These are phyloP conservation scores for Spea multiplicata DNA, from an alignment of 2,113 vertebrate species.

Conservation along the genomic window DNA sequence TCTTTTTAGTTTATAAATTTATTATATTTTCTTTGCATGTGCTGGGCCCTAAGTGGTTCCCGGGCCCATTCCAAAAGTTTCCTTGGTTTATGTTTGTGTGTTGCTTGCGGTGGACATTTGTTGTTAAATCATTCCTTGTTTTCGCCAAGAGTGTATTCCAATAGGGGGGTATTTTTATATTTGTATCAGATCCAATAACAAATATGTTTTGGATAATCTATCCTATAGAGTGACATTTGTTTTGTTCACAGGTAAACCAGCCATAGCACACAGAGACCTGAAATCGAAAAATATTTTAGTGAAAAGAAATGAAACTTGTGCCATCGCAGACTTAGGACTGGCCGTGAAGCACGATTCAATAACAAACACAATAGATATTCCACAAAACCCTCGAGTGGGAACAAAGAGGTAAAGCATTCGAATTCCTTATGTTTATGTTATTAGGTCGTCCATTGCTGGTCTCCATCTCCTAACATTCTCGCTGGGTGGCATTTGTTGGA, in stretches of 20 bases:
- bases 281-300: conserved; percentile 97
- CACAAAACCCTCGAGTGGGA: conserved; percentile 88
- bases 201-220: too few species aligned
- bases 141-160: too few species aligned
- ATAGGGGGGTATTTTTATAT: too few species aligned
- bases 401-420: conserved; percentile 79
- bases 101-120: too few species aligned
- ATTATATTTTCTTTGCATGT: too few species aligned
- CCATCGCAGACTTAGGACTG: conserved; percentile 91
- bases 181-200: too few species aligned
- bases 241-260: conserved; percentile 82
- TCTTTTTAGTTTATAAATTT: too few species aligned
- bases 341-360: conserved; percentile 90
- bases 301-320: conserved; percentile 89
- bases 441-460: not conserved
- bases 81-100: too few species aligned
- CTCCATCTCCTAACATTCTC: not conserved
- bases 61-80: too few species aligned
- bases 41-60: too few species aligned
- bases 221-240: too few species aligned
- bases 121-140: too few species aligned
- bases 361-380: conserved; percentile 88
- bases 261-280: conserved; percentile 94
- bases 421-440: not conserved
- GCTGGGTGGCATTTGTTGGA: not conserved